Base-by-base conservation (phyloP, 2,888 invertebrate genomes). In the Crossocerus cetratus region DNA sequence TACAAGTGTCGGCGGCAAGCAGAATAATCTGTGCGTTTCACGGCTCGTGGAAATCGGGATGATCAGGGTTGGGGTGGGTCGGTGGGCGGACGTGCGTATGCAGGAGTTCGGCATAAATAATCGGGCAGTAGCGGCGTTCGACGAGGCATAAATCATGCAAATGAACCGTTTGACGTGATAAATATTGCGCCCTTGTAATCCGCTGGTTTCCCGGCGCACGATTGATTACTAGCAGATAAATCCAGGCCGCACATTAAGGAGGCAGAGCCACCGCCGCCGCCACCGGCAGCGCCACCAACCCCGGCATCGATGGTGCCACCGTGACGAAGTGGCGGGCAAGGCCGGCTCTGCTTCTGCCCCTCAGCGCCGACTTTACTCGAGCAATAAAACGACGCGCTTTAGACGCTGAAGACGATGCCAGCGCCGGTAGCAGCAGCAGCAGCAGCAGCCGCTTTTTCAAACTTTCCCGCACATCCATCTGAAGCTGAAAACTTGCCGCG, bases 111-210 rank as follows among this genome's bases (percentile, higher is more conserved):
- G 69, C 75, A 82, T 82, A 84, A 84, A 85, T 85, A 84, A 84
- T 85, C 78, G 78, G 66, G 74, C 81, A 76, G 77, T 83, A 83
- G 76, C 83, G 74, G 74, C 77, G 77, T 84, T 86, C 83, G 83
- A 79, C 76, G 81, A 77, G 76, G 83, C 84, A 87, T 88, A 85
- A 88, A 88, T 88, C 88, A 88, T 88, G 86, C 84, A 87, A 88
- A 87, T 87, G 86, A 88, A 88, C 84, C 87, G 83, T 87, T 87
- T 86, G 87, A 86, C 86, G 86, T 88, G 88, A 88, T 88, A 88
- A 88, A 88, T 88, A 88, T 87, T 86, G 83, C 84, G 83, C 81
- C 81, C 80, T 84, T 83, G 82, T 79, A 81, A 82, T 82, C 82
- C 82, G 82, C 74, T 74, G 74, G 79, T 81, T 82, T 77, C 75